Evolutionary conservation across 2,888 invertebrate species (phyloP).

Genomic region (Tipula helvola): DNA sequence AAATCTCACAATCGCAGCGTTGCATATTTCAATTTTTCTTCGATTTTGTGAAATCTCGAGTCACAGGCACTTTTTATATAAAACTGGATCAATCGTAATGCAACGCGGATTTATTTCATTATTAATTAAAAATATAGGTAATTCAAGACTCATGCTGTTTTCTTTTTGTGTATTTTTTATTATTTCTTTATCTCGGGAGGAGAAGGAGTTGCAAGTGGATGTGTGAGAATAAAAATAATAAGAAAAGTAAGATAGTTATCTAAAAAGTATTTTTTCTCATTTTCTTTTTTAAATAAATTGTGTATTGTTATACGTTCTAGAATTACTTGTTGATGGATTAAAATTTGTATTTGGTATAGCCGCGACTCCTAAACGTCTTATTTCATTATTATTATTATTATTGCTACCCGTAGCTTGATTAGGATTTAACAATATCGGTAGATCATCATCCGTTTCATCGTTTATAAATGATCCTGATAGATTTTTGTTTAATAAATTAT

Average conservation of each 20-base stretch:
- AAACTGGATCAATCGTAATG: neutral
- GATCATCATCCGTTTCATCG: conserved; percentile 23
- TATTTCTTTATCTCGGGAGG: neutral
- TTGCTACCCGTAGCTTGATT: neutral
- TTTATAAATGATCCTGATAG: conserved; percentile 33
- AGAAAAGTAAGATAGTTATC: neutral
- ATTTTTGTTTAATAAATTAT: conserved; percentile 36
- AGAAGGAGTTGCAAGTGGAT: neutral
- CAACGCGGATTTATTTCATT: neutral
- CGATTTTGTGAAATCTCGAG: neutral
- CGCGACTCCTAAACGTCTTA: conserved; percentile 30
- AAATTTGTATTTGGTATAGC: conserved; percentile 27
- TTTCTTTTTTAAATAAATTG: neutral
- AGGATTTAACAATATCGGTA: conserved; percentile 14
- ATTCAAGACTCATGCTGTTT: neutral
- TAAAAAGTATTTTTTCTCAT: neutral
- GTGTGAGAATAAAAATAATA: neutral
- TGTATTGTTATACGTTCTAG: neutral
- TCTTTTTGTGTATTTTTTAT: neutral
- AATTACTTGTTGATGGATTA: conserved; percentile 4
- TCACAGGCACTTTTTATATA: neutral
- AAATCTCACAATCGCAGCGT: neutral
- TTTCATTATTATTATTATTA: conserved; percentile 18
- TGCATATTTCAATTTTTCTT: neutral
- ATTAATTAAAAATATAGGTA: neutral